These are phyloP conservation scores for Pristionchus entomophagus DNA, from an alignment of 2,888 invertebrate species.

Conservation along the genomic window DNA sequence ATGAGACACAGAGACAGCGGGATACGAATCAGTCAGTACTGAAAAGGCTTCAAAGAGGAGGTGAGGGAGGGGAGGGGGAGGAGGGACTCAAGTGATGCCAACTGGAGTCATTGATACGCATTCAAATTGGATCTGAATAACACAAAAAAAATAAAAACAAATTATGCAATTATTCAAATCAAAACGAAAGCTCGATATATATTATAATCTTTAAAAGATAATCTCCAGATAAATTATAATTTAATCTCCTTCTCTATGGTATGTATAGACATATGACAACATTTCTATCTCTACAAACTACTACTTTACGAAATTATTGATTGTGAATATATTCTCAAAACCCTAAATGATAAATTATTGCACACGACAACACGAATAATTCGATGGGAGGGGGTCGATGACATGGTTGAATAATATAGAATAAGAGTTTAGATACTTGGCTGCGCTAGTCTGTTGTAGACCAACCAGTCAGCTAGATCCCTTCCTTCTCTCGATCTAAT, in stretches of 20 bases:
- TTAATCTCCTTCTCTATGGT: conserved; percentile 29
- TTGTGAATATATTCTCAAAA: neutral
- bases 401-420: neutral
- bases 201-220: neutral
- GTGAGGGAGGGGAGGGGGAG: no score
- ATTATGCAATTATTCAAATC: conserved; percentile 26
- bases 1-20: neutral
- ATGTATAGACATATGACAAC: conserved; percentile 14
- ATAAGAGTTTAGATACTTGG: conserved; percentile 7
- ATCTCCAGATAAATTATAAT: neutral
- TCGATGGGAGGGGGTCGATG: neutral
- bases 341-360: neutral
- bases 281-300: neutral
- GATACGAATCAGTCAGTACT: neutral
- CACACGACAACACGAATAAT: neutral
- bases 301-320: conserved; percentile 35
- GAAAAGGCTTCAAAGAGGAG: neutral
- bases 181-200: conserved; percentile 8
- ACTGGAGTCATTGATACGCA: neutral
- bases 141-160: neutral
- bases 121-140: conserved; percentile 36
- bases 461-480: conserved; percentile 66
- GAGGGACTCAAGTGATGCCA: conserved; percentile 27
- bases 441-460: conserved; percentile 59
- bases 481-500: conserved; percentile 59